Evolutionary conservation across 2,888 invertebrate genomes (phyloP).

Genomic region (Catotricha subobsoleta): DNA sequence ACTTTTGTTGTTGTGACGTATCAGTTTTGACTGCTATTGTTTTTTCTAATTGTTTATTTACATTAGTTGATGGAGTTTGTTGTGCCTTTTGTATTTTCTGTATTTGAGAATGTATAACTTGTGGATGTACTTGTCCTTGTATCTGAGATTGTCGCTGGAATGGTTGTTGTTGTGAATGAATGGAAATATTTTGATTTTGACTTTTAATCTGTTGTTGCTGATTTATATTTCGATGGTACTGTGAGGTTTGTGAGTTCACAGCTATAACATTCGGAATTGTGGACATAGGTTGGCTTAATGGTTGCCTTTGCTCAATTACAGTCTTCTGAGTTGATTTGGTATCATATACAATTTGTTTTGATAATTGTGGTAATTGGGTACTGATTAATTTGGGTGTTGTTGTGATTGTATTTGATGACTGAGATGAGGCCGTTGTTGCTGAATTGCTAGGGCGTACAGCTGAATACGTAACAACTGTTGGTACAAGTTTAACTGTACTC

Average conservation of each 20-base stretch:
- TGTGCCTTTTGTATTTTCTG: not conserved
- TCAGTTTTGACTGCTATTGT: not conserved
- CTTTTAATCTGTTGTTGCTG: not conserved
- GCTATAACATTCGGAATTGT: not conserved
- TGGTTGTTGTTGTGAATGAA: not conserved
- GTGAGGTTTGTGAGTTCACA: not conserved
- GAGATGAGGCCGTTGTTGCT: constrained; percentile 2
- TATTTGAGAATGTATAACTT: no score
- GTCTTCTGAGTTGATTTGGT: not conserved
- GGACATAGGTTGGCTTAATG: no score
- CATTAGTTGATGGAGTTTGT: not conserved
- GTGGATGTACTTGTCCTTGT: no score
- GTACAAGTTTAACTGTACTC: constrained; percentile 2
- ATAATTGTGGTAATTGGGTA: constrained; percentile 1
- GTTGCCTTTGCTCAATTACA: not conserved
- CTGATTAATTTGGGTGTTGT: not conserved
- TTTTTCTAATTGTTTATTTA: not conserved
- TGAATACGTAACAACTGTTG: constrained; percentile 20
- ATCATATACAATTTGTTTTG: constrained; percentile 3
- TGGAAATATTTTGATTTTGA: not conserved
- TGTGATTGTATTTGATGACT: not conserved
- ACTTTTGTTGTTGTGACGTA: not conserved
- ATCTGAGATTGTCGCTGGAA: not conserved
- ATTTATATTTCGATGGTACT: not conserved
- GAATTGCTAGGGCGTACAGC: constrained; percentile 8